phyloP scores from a whole-genome alignment of 1,140 invertebrate species.

The Arctopsyche grandis region DNA sequence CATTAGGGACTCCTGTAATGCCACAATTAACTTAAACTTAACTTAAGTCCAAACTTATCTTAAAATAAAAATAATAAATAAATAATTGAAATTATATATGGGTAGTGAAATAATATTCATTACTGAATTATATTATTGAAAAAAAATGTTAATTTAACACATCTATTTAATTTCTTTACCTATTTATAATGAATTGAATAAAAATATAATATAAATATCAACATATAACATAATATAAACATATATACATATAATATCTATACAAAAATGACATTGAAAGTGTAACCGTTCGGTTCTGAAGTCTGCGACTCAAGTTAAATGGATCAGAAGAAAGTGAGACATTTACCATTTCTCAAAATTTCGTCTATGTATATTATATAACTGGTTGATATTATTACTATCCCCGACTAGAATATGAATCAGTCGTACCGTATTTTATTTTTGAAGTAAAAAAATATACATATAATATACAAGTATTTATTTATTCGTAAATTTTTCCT shows the following conservation, averaged over 20 bases:
- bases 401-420: background rate
- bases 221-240: background rate
- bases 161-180: too few relatives aligned
- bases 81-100: too few relatives aligned
- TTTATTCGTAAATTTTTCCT: background rate
- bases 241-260: background rate
- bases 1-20: too few relatives aligned
- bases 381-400: background rate
- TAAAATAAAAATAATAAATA: too few relatives aligned
- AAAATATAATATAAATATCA: background rate
- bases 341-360: slow-evolving; percentile 24
- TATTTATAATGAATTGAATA: too few relatives aligned
- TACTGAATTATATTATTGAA: too few relatives aligned
- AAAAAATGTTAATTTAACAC: too few relatives aligned
- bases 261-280: background rate
- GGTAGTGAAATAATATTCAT: too few relatives aligned
- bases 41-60: too few relatives aligned
- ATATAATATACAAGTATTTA: background rate
- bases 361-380: background rate
- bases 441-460: background rate
- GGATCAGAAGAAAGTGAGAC: slow-evolving; percentile 37
- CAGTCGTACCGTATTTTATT: background rate
- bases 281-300: background rate
- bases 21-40: too few relatives aligned
- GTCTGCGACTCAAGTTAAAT: slow-evolving; percentile 29